Base-by-base conservation (phyloP, 2,888 invertebrate genomes). In the Oxycera nigricornis region DNA sequence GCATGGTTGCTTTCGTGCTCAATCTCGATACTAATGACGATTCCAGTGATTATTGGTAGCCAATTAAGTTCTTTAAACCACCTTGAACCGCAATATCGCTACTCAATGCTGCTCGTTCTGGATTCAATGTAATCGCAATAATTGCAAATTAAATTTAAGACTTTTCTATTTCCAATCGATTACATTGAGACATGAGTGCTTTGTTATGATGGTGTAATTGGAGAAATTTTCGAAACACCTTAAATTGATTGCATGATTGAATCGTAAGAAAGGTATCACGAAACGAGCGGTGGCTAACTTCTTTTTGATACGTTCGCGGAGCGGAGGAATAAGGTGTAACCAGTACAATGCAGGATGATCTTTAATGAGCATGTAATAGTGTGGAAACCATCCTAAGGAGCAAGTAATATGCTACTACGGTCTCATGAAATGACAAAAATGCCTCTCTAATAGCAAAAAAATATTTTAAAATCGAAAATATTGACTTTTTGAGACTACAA, bases 131-230 rank as follows among this genome's bases (percentile, higher is more conserved):
- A 61, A 31, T 61, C 61, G 61, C 61, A 61, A 61, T 61, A 61
- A 61, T 61, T 61, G 61, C 61, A 61, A 61, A 61, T 61, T 61
- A 61, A 61, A 61, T 61, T 61, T 61, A 61, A 61, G 31, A 31
- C 61, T 61, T 61, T 31, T n/a, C 61, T 17, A 26, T 61, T 61
- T 61, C 57, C 57, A 26, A 57, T 61, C 61, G 61, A 61, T 61
- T 61, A 31, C 20, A 61, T 26, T 28, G 28, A 17, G 28, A 31
- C 35, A 31, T 26, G 61, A 61, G 61, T 31, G 28, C n/a, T 61
- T 31, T 31, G 17, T 61, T 61, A 30, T 61, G 61, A 61, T 61
- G 31, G 31, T n/a, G 61, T 61, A 61, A 61, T 61, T 61, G 61
- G 61, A 61, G 61, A 61, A 61, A 61, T 61, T 61, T 31, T 17